Evolutionary conservation across 2,113 vertebrate species (phyloP).

Genomic region (Brachionichthys hirsutus): DNA sequence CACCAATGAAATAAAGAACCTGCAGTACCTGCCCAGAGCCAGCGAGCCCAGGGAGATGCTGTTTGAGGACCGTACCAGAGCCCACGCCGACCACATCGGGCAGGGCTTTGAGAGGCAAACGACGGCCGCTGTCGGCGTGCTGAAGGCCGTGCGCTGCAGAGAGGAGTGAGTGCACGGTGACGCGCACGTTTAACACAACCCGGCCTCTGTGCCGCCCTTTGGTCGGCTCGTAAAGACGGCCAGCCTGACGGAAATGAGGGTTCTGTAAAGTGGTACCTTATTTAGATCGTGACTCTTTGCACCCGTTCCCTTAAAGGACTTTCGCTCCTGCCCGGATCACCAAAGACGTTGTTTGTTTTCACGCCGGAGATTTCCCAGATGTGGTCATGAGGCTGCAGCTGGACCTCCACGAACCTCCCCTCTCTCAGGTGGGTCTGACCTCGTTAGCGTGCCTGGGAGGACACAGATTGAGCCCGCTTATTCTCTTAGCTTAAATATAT

Average conservation of each 20-base stretch:
- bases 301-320: slow-evolving; percentile 59
- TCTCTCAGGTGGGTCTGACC: slow-evolving; percentile 86
- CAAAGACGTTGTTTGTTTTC: slow-evolving; percentile 99
- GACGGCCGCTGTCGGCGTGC: slow-evolving; percentile 94
- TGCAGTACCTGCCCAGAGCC: slow-evolving; percentile 98
- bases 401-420: slow-evolving; percentile 95
- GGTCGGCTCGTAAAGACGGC: too few species aligned
- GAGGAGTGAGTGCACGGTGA: slow-evolving; percentile 83
- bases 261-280: too few species aligned
- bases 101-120: slow-evolving; percentile 97
- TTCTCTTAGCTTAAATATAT: too few species aligned
- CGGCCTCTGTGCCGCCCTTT: too few species aligned
- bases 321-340: slow-evolving; percentile 92
- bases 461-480: too few species aligned
- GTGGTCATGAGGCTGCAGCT: slow-evolving; percentile 96
- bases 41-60: slow-evolving; percentile 98
- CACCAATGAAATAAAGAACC: slow-evolving; percentile 99
- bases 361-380: slow-evolving; percentile 95
- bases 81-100: slow-evolving; percentile 97
- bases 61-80: slow-evolving; percentile 96
- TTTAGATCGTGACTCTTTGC: not conserved
- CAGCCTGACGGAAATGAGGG: too few species aligned
- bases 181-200: too few species aligned
- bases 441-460: not conserved
- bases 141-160: slow-evolving; percentile 96